Base-by-base conservation (phyloP, 2,888 invertebrate species). In the Pristionchus exspectatus region DNA sequence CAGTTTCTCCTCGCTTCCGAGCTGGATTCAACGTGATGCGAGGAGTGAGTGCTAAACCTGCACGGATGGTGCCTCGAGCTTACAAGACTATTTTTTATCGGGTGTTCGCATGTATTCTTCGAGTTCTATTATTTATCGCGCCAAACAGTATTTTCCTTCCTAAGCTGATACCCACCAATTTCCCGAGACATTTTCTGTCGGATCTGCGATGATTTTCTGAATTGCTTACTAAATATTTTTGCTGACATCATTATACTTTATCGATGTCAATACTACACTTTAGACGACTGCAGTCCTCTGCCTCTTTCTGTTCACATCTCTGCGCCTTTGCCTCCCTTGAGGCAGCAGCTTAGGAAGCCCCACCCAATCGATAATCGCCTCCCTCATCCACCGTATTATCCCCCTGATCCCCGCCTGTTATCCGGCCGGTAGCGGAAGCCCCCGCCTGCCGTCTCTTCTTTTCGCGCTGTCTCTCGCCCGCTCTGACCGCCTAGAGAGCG, bases 301-400 rank as follows among this genome's bases (percentile, higher is more conserved):
- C 59, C 59, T 59, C 63, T 24, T n/a, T n/a, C 63, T 27, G 69
- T 27, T 30, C 74, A 74, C 69, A 66, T 24, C 38, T 74, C 16
- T 14, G 74, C 33, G 1, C 24, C 16, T 30, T 4, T 44, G 5
- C 33, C 77, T 9, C n/a, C 9, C 77, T n/a, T 21, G 50, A 50
- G 24, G n/a, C 10, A n/a, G 3, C 33, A 12, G 27, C 50, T 81
- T 50, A 50, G 50, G 27, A 81, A 27, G 14, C 81, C 81, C 54
- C 21, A 9, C 7, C n/a, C 27, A 81, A 81, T 81, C 81, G 81
- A 81, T 81, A 81, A 81, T 50, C 81, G 10, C 24, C 63, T 63
- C 50, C 50, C 74, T 38, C 16, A 72, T 72, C 27, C 30, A 14
- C 30, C 33, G 69, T 9, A 9, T 72, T 72, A 72, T 18, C 63